A percentile compares a stretch with the other conserved stretches of the same genome.
Conservation (phyloP, 2,888 invertebrate species). For the Leptothorax acervorum region DNA sequence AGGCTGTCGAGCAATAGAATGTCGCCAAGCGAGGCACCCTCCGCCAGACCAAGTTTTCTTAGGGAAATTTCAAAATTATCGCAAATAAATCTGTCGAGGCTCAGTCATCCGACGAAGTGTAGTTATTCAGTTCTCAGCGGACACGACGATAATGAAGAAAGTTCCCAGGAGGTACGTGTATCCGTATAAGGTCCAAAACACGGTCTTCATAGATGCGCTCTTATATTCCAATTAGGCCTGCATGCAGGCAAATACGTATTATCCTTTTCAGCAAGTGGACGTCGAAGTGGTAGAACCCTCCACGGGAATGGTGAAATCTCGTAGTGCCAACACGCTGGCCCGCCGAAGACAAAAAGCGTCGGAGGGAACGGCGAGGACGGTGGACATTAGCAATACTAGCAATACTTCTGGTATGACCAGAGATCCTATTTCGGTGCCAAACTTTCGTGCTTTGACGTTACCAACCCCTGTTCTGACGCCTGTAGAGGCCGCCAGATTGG, state of each 20-base stretch:
- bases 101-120: conserved; percentile 88
- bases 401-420: conserved; percentile 86
- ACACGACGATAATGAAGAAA: conserved; percentile 90
- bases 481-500: conserved; percentile 89
- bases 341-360: conserved; percentile 81
- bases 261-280: conserved; percentile 85
- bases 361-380: conserved; percentile 72
- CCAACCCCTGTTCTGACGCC: conserved; percentile 90
- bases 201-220: conserved; percentile 22
- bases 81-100: conserved; percentile 89
- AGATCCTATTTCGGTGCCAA: conserved; percentile 92
- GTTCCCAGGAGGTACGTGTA: conserved; percentile 84
- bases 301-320: conserved; percentile 86
- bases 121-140: conserved; percentile 90
- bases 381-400: conserved; percentile 84
- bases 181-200: neutral
- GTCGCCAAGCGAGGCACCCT: conserved; percentile 85
- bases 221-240: conserved; percentile 75
- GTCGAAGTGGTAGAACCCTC: conserved; percentile 82
- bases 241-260: conserved; percentile 84
- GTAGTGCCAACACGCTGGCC: conserved; percentile 85
- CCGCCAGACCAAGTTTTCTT: conserved; percentile 86
- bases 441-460: conserved; percentile 89
- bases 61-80: conserved; percentile 91
- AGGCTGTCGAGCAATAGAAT: conserved; percentile 83